A percentile compares a stretch with the other conserved stretches of the same genome.
phyloP scores from a whole-genome alignment of 2,888 invertebrate species.

The Drosophila barbarae region DNA sequence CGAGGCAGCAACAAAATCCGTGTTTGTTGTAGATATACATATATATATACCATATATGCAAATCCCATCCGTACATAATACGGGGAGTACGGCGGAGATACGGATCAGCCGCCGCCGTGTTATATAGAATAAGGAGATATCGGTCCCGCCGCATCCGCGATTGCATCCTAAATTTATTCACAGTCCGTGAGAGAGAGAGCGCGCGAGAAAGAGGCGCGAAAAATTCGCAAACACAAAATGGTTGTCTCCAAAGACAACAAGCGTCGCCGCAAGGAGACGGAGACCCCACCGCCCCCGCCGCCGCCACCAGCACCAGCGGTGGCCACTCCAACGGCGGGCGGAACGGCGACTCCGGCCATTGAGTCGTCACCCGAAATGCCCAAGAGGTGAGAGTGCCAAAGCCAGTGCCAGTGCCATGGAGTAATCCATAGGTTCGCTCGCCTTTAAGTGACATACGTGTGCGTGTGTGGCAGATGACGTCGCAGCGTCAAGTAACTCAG shows the following conservation, averaged over 20 bases:
- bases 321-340: slow-evolving; percentile 30
- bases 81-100: slow-evolving; percentile 45
- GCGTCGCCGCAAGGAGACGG: slow-evolving; percentile 78
- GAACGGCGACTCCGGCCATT: slow-evolving; percentile 61
- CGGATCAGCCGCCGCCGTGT: slow-evolving; percentile 33
- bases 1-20: slow-evolving; percentile 67
- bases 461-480: slow-evolving; percentile 41
- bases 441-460: slow-evolving; percentile 35
- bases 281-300: slow-evolving; percentile 72
- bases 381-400: slow-evolving; percentile 76
- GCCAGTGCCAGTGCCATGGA: slow-evolving; percentile 23
- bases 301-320: slow-evolving; percentile 41
- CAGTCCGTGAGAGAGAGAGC: slow-evolving; percentile 13
- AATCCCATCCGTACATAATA: slow-evolving; percentile 45
- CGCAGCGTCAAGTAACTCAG: slow-evolving; percentile 28
- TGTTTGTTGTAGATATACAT: slow-evolving; percentile 69
- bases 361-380: slow-evolving; percentile 80
- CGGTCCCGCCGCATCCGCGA: slow-evolving; percentile 1
- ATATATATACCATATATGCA: slow-evolving; percentile 35
- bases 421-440: slow-evolving; percentile 36
- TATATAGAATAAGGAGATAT: slow-evolving; percentile 16
- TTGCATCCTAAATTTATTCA: slow-evolving; percentile 22
- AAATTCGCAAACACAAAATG: slow-evolving; percentile 75
- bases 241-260: slow-evolving; percentile 80
- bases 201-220: slow-evolving; percentile 69